Percentiles rank a stretch among this genome's conserved stretches.
Evolutionary conservation across 2,888 invertebrate species (phyloP).

Genomic region (Chromoteleia sp.): DNA sequence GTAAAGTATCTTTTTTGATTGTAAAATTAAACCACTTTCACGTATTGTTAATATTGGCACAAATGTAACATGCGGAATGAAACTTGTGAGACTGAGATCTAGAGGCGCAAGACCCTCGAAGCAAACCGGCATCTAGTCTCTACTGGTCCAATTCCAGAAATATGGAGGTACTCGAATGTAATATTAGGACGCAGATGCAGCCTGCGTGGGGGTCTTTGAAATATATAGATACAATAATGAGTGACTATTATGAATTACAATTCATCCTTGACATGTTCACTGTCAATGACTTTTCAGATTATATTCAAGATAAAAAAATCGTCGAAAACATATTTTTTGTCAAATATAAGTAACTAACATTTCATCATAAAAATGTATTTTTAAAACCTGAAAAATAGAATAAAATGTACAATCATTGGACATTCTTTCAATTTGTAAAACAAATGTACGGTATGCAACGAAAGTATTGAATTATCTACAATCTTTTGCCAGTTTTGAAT

Average conservation of each 20-base stretch:
- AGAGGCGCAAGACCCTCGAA: constrained; percentile 73
- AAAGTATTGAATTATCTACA: too few species aligned
- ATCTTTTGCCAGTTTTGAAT: too few species aligned
- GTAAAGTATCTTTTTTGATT: too few species aligned
- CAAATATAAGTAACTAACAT: not conserved
- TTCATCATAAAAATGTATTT: constrained; percentile 14
- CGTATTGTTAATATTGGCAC: constrained; percentile 45
- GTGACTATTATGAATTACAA: constrained; percentile 58
- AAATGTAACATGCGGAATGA: constrained; percentile 72
- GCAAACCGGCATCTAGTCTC: constrained; percentile 68
- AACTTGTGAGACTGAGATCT: constrained; percentile 81
- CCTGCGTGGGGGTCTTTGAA: constrained; percentile 70
- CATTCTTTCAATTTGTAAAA: not conserved
- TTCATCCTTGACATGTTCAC: constrained; percentile 63
- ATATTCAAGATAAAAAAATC: not conserved
- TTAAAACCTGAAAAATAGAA: constrained; percentile 3
- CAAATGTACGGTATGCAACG: not conserved
- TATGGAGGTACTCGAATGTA: constrained; percentile 83
- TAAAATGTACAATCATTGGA: not conserved
- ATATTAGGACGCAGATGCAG: constrained; percentile 80
- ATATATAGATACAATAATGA: constrained; percentile 72
- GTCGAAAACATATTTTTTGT: not conserved
- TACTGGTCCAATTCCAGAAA: constrained; percentile 84
- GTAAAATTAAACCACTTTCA: constrained; percentile 41
- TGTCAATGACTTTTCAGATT: constrained; percentile 60